Conservation (phyloP, 2,797 vertebrate species). For the Pangasius mekongensis region DNA sequence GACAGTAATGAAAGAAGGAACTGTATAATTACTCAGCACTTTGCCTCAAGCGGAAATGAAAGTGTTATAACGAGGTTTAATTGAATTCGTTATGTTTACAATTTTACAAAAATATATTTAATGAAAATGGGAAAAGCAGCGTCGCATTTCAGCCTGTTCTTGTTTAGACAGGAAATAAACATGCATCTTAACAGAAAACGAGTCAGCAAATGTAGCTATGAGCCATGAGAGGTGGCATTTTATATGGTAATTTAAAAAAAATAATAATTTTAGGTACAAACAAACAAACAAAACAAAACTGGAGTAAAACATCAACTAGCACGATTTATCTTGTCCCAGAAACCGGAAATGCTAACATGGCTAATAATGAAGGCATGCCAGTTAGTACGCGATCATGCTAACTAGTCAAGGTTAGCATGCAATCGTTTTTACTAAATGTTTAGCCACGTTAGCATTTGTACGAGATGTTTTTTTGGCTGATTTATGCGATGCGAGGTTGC, state of each 20-base stretch:
- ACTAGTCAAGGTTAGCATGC: neutral
- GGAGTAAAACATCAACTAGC: neutral
- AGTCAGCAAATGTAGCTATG: neutral
- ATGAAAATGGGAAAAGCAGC: neutral
- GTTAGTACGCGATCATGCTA: neutral
- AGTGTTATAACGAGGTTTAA: neutral
- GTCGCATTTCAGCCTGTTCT: neutral
- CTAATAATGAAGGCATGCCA: neutral
- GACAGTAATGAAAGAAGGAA: neutral
- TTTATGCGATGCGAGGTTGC: neutral
- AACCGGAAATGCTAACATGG: neutral
- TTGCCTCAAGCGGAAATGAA: neutral
- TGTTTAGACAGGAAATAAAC: neutral
- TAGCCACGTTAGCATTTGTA: neutral
- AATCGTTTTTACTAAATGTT: neutral
- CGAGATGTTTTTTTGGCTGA: neutral
- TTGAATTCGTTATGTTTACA: neutral
- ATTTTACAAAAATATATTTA: neutral
- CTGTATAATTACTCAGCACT: neutral
- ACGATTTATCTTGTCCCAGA: neutral
- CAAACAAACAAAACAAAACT: neutral
- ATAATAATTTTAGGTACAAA: neutral
- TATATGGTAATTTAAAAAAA: neutral
- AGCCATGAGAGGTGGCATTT: neutral
- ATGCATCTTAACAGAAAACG: neutral